Base-by-base conservation (phyloP, 2,797 vertebrate species). In the Bradypodion pumilum region DNA sequence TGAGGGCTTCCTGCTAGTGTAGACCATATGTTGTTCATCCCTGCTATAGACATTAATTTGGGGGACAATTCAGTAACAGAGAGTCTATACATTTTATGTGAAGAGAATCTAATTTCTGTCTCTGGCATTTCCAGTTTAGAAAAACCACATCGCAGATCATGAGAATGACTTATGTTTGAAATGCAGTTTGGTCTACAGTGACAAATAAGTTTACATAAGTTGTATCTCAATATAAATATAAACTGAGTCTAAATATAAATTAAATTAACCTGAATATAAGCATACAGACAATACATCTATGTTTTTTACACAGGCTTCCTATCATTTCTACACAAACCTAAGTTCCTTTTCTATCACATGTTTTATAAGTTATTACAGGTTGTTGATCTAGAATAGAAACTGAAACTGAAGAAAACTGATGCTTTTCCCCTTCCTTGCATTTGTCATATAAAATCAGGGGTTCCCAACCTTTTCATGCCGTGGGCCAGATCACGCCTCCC, bases 361-460 rank as follows among this genome's bases (percentile, higher is more conserved):
- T 42, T 35, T n/a, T 35, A 80, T n/a, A 27, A 75, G 37, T 59
- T 16, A 49, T 62, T 40, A n/a, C 46, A 60, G 13, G 10, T 29
- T 16, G 16, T 49, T 65, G 23, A 49, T 35, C 10, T 42, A 75
- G 27, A 56, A 5, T 56, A 56, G 62, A 68, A 25, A 65, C 21
- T 56, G 37, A 60, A 13, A 69, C 42, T 40, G 15, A 4, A 32
- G n/a, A 42, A 40, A 23, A 59, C 4, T 9, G 79, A 1, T 79
- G 21, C 23, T 16, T 13, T 0, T 0, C 29, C 49, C 4, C 40
- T 1, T 66, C 44, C 52, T 9, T 42, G 21, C 63, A 29, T 40
- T 52, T 65, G 32, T 69, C n/a, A 62, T n/a, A 7, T 32, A 9
- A n/a, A n/a, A n/a, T n/a, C n/a, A n/a, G n/a, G n/a, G n/a, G n/a